Base-by-base conservation (phyloP, 2,888 invertebrate genomes). In the Cheilosia grossa region DNA sequence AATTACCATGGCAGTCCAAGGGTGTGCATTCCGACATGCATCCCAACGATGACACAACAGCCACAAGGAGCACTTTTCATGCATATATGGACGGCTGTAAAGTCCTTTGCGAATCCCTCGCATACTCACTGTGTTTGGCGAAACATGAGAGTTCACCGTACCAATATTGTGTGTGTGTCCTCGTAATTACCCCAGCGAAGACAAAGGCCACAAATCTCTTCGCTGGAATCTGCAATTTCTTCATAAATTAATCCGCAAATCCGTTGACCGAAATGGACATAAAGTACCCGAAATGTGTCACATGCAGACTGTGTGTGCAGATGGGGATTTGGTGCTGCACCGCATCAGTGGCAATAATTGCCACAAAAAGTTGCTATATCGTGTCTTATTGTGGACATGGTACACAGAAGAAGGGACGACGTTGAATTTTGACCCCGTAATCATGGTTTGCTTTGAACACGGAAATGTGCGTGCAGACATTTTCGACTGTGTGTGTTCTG, bases 201-300 rank as follows among this genome's bases (percentile, higher is more conserved):
- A 70, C 80, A 67, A 78, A 66, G 63, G 63, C 53, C 56, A 74
- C 82, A 79, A 74, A 83, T 74, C 73, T 79, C 56, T 72, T 54
- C 37, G 63, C 30, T 58, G 64, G 79, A 79, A 83, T 83, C 74
- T 74, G 69, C 63, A 69, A 27, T 69, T 83, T 69, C 69, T 83
- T 79, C 74, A 79, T 74, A 83, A 79, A 83, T 74, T 83, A 79
- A 83, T 83, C 64, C 82, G 51, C 82, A 79, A 79, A 79, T 78
- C 79, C 73, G 63, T 63, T 82, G 64, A 53, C 67, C 82, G 51
- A 69, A 83, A 83, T 73, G 82, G 79, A 79, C 73, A 73, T 63
- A 63, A 79, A 79, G 73, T 82, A 56, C 59, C 78, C 66, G 42
- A 72, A 73, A 78, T 73, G 66, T 79, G 82, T 63, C 67, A 73